A percentile compares a stretch with the other conserved stretches of the same genome.
phyloP scores from a whole-genome alignment of 2,797 vertebrate genomes.

The Bovichtus diacanthus region DNA sequence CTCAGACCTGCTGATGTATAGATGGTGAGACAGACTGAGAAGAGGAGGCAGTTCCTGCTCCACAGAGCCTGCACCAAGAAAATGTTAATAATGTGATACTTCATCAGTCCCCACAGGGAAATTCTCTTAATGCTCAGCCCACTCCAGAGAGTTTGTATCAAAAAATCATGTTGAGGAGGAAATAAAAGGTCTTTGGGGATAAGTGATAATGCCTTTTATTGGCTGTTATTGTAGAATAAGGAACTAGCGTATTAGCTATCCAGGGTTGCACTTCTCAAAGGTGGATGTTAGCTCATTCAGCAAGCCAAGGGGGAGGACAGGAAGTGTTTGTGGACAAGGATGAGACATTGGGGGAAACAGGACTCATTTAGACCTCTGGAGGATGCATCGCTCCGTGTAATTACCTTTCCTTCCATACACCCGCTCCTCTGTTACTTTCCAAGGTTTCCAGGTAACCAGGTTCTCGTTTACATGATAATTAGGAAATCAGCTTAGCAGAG shows the following conservation, averaged over 20 bases:
- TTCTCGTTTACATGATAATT: background rate
- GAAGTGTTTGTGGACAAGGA: background rate
- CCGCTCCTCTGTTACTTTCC: background rate
- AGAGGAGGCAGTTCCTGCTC: constrained; percentile 66
- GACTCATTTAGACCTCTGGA: background rate
- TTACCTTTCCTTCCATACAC: background rate
- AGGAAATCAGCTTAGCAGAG: background rate
- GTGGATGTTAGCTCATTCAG: background rate
- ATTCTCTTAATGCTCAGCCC: constrained; percentile 34
- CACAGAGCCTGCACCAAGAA: constrained; percentile 49
- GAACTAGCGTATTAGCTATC: background rate
- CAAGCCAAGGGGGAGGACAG: background rate
- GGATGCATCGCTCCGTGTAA: background rate
- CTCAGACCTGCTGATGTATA: constrained; percentile 79
- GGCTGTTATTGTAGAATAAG: background rate
- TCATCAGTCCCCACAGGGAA: constrained; percentile 59
- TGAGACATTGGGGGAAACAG: background rate
- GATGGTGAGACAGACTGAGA: constrained; percentile 71
- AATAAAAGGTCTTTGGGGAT: background rate
- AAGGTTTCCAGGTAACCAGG: background rate
- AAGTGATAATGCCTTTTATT: background rate
- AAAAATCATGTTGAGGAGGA: background rate
- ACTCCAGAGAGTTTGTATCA: constrained; percentile 29
- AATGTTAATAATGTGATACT: constrained; percentile 63
- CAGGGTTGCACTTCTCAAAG: background rate